A percentile compares a stretch with the other conserved stretches of the same genome.
phyloP scores from a whole-genome alignment of 2,113 vertebrate genomes.

The Bubo scandiacus region DNA sequence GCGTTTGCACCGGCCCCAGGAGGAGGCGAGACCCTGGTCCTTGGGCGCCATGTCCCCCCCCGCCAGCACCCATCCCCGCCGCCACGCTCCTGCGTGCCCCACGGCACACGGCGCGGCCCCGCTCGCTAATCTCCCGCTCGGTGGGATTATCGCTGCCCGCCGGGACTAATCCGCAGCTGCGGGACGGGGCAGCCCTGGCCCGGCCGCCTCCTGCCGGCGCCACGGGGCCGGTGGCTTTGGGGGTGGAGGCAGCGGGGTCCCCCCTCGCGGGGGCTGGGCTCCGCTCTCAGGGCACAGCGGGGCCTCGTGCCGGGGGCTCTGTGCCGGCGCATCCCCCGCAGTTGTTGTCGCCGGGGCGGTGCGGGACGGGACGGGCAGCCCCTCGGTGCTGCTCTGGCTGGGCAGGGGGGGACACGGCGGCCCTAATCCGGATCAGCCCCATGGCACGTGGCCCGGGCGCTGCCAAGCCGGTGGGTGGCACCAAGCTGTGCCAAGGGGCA shows the following conservation, averaged over 20 bases:
- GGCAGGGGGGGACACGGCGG: neutral
- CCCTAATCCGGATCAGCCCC: neutral
- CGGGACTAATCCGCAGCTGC: neutral
- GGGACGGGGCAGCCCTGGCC: accelerated
- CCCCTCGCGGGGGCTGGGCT: accelerated
- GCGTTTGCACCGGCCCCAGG: accelerated
- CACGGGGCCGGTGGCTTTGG: accelerated
- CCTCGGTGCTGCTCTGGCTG: neutral
- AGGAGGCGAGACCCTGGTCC: neutral
- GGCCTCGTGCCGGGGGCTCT: neutral
- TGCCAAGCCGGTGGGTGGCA: neutral
- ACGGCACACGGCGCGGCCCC: neutral
- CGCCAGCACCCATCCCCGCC: too few relatives aligned
- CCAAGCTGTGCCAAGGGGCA: accelerated
- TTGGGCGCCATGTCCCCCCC: neutral
- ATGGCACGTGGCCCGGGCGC: neutral
- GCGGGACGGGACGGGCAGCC: accelerated
- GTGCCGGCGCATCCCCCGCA: accelerated
- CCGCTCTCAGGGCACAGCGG: accelerated
- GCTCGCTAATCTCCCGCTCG: neutral
- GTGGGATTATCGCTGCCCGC: neutral
- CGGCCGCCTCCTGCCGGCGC: neutral
- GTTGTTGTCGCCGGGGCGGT: too few relatives aligned
- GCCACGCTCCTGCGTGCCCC: neutral
- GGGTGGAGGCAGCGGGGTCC: too few relatives aligned